Evolutionary conservation across 2,888 invertebrate genomes (phyloP), one percentile per base, ranked within the genome.

Genomic region (Hydropsyche betteni): DNA sequence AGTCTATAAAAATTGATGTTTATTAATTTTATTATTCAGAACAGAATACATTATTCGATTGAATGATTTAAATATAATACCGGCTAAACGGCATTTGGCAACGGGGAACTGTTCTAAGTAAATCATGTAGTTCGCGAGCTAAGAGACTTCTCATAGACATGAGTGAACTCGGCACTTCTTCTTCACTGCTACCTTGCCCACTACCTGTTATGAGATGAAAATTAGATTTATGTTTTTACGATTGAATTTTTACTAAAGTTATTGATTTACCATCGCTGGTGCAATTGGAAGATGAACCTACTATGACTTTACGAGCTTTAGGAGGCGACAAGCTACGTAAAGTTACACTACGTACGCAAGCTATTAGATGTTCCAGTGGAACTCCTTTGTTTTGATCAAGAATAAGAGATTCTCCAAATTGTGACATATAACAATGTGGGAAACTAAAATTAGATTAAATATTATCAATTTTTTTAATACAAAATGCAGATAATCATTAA

Each of bases 291-390:
- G 76, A 52, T n/a, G 82, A 80, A 84, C 85, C 85, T 16, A 87
- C 84, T 51, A 91, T 84, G 79, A 87, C 86, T 81, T 91, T 91
- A n/a, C 76, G 88, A 87, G 69, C 86, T 85, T 24, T 84, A 82
- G 68, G 86, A 84, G 38, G 91, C 84, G 80, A 89, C 88, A 52
- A 68, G 24, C 24, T 74, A 12, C 77, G 76, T 14, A 78, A 51
- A 1, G 70, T 58, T 4, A 97, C 89, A 51, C 93, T 93, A 8
- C 91, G 90, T 8, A 96, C 90, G 83, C 95, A 95, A 70, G 95
- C 92, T 36, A 98, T 90, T 74, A 98, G 86, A 85, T 98, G 94
- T 83, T 98, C 98, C 75, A 98, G 84, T 0, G 96, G 93, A 14
- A 97, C 96, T 4, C 96, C 96, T 76, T 85, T 89, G 3, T 90